Conservation (phyloP, 2,888 invertebrate genomes). For the Coelinius sp. region DNA sequence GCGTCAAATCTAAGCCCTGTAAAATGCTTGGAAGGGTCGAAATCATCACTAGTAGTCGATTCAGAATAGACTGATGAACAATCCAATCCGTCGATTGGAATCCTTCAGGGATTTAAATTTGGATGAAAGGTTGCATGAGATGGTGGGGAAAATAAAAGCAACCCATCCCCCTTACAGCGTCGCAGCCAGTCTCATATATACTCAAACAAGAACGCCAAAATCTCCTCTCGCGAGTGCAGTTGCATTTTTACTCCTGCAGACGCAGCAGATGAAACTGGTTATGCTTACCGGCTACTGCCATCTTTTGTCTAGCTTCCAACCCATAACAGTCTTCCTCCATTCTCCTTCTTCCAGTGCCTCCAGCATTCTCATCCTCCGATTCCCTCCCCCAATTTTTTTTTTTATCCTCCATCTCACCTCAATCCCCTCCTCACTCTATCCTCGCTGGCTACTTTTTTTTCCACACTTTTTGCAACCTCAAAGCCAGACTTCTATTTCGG, state of each 20-base stretch:
- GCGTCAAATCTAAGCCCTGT: no score
- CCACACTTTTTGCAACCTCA: conserved; percentile 57
- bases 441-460: background rate
- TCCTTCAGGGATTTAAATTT: no score
- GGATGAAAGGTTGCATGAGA: no score
- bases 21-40: no score
- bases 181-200: conserved; percentile 33
- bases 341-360: background rate
- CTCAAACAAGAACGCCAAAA: conserved; percentile 46
- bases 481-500: conserved; percentile 65
- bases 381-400: conserved; percentile 23
- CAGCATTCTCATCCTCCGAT: conserved; percentile 17
- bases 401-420: conserved; percentile 12
- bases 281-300: conserved; percentile 48
- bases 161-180: background rate
- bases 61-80: no score
- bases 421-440: conserved; percentile 7
- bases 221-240: conserved; percentile 45
- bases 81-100: no score
- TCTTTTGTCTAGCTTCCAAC: conserved; percentile 47
- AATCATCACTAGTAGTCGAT: no score
- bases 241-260: conserved; percentile 61
- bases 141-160: background rate
- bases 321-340: background rate
- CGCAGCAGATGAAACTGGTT: conserved; percentile 64